A percentile compares a stretch with the other conserved stretches of the same genome.
These are phyloP conservation scores for Bos indicus DNA, from an alignment of 2,113 vertebrate genomes.

Conservation along the genomic window DNA sequence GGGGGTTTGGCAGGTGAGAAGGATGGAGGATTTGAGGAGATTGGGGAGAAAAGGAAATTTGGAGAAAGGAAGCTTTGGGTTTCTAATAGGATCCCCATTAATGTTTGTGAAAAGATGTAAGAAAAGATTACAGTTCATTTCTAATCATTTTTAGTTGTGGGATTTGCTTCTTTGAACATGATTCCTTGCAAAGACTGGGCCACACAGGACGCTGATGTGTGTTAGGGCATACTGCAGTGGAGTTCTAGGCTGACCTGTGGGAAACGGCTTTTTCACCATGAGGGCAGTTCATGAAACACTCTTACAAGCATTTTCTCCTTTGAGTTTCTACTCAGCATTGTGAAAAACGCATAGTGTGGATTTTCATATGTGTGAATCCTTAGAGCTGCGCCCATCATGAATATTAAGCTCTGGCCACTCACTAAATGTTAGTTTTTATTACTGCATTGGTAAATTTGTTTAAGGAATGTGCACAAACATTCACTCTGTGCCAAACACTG, in stretches of 20 bases:
- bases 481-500: no score
- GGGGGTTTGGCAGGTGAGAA: not conserved
- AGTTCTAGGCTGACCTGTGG: fast-evolving
- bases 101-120: not conserved
- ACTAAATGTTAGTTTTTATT: not conserved
- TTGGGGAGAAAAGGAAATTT: not conserved
- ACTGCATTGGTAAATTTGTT: not conserved
- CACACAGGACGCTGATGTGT: not conserved
- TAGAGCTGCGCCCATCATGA: not conserved
- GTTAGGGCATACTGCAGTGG: fast-evolving
- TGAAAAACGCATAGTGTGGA: no score
- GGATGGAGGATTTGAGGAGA: not conserved
- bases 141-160: not conserved
- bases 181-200: not conserved
- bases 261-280: fast-evolving
- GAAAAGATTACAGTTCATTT: not conserved
- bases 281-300: not conserved
- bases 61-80: not conserved
- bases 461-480: fast-evolving
- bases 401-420: not conserved
- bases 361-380: not conserved
- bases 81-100: not conserved
- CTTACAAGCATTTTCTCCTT: not conserved
- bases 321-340: not conserved
- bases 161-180: not conserved